A percentile compares a stretch with the other conserved stretches of the same genome.
These are phyloP conservation scores for Leptodactylus fuscus DNA, from an alignment of 2,113 vertebrate genomes.

Conservation along the genomic window DNA sequence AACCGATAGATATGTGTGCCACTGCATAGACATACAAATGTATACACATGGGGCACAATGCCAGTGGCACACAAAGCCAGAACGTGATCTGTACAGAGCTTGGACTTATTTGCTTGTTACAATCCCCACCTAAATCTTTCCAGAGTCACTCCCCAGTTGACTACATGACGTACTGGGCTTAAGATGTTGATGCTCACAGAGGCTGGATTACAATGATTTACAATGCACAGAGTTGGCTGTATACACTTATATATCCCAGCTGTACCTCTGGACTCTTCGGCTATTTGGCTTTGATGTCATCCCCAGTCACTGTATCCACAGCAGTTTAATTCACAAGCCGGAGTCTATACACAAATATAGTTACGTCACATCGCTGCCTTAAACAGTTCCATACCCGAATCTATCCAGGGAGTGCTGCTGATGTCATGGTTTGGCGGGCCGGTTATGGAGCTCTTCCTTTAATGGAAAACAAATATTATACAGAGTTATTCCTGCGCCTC, in stretches of 20 bases:
- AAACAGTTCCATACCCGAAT: constrained; percentile 3
- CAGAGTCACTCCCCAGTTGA: neutral
- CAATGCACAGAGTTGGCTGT: neutral
- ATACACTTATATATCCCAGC: neutral
- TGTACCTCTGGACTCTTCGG: neutral
- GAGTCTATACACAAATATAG: neutral
- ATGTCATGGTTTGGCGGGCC: neutral
- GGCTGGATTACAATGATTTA: constrained; percentile 18
- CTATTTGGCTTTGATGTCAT: constrained; percentile 5
- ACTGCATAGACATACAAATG: neutral
- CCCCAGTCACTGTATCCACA: neutral
- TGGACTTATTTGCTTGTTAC: neutral
- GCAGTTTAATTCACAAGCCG: neutral
- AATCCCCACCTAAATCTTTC: constrained; percentile 5
- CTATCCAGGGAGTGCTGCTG: neutral
- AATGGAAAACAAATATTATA: constrained; percentile 9
- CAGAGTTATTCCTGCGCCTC: neutral
- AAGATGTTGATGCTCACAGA: neutral
- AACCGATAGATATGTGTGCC: too few relatives aligned
- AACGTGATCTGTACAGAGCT: neutral
- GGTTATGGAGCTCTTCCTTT: neutral
- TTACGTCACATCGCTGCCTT: neutral
- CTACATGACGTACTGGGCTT: neutral
- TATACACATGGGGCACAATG: neutral
- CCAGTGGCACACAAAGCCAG: neutral